Evolutionary conservation across 2,888 invertebrate species (phyloP).

Genomic region (Cantharis rufa): DNA sequence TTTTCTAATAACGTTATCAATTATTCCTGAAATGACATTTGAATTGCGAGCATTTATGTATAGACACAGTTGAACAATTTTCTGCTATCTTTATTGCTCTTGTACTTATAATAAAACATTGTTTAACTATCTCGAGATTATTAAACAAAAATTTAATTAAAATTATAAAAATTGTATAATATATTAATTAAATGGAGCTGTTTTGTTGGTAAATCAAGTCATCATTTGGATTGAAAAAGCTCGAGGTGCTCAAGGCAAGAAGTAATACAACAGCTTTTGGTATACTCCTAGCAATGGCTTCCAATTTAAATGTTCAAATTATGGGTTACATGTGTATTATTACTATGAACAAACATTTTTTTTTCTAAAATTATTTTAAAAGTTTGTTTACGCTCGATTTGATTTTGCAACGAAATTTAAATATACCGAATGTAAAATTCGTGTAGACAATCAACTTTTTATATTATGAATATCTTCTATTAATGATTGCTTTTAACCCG

Average conservation of each 20-base stretch:
- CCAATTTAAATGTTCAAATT: background rate
- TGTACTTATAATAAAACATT: background rate
- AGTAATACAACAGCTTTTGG: background rate
- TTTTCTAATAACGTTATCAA: background rate
- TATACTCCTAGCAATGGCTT: background rate
- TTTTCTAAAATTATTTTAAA: background rate
- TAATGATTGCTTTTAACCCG: background rate
- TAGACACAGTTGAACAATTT: background rate
- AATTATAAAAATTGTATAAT: background rate
- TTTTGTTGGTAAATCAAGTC: conserved; percentile 1
- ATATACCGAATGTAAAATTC: background rate
- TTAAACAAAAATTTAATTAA: background rate
- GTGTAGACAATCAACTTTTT: background rate
- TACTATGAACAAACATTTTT: background rate
- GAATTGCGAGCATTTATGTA: background rate
- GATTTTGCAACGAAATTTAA: background rate
- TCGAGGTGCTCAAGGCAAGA: background rate
- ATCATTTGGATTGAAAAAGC: background rate
- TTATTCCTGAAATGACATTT: background rate
- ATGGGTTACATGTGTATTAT: background rate
- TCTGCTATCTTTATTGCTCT: background rate
- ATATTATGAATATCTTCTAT: background rate
- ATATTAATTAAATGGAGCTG: background rate
- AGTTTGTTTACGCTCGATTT: background rate
- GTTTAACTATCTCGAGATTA: background rate